phyloP scores from a whole-genome alignment of 1,140 invertebrate species.

The Samia ricini region DNA sequence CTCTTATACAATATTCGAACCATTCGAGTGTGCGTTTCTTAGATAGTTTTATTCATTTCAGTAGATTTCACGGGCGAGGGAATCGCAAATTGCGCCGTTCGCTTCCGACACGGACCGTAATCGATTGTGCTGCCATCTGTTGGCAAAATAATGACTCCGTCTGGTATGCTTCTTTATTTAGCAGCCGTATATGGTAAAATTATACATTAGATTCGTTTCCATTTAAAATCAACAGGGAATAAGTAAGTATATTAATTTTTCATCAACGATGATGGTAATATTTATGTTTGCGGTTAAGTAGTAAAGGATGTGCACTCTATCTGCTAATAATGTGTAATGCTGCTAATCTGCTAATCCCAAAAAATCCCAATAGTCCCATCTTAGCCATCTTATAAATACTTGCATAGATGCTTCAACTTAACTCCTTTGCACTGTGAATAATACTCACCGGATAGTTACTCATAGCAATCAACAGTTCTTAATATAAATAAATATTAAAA shows the following conservation, averaged over 20 bases:
- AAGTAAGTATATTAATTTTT: neutral
- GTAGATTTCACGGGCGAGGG: slow-evolving; percentile 65
- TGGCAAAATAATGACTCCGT: slow-evolving; percentile 69
- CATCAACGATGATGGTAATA: neutral
- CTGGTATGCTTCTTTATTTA: slow-evolving; percentile 56
- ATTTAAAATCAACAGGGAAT: neutral
- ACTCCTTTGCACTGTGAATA: too few relatives aligned
- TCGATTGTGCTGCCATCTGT: slow-evolving; percentile 71
- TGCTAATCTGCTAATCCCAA: too few relatives aligned
- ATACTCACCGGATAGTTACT: too few relatives aligned
- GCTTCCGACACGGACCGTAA: slow-evolving; percentile 46
- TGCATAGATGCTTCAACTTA: too few relatives aligned
- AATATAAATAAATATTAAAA: too few relatives aligned
- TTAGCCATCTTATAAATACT: too few relatives aligned
- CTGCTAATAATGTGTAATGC: too few relatives aligned
- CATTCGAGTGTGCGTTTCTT: slow-evolving; percentile 48
- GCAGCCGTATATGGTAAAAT: slow-evolving; percentile 30
- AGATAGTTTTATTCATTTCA: slow-evolving; percentile 72
- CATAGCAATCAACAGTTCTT: too few relatives aligned
- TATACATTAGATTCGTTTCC: slow-evolving; percentile 10
- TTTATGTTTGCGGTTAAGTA: too few relatives aligned
- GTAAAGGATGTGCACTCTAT: too few relatives aligned
- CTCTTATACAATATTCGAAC: slow-evolving; percentile 10
- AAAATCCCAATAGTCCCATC: too few relatives aligned
- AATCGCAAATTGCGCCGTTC: slow-evolving; percentile 66